A percentile compares a stretch with the other conserved stretches of the same genome.
phyloP scores from a whole-genome alignment of 2,113 vertebrate species.

The Ailurus styani region DNA sequence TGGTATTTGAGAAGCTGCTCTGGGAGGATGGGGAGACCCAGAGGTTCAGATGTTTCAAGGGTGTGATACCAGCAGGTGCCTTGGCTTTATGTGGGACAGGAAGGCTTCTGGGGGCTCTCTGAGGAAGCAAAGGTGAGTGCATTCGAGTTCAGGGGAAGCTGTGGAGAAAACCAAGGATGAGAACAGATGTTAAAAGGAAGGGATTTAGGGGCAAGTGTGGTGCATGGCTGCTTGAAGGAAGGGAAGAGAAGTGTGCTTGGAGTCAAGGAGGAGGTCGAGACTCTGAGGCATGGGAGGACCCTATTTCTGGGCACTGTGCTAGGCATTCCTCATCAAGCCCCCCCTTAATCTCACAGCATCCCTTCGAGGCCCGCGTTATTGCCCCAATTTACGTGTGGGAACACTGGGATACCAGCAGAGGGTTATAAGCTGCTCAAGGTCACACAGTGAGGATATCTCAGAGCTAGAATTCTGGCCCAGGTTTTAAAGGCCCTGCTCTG shows the following conservation, averaged over 20 bases:
- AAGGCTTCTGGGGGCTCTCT: neutral
- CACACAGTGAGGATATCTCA: neutral
- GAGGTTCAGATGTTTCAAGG: neutral
- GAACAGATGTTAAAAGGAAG: neutral
- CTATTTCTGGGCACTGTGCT: neutral
- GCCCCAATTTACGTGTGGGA: neutral
- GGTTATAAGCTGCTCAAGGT: neutral
- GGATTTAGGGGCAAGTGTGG: neutral
- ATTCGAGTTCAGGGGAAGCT: neutral
- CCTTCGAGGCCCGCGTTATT: rapidly evolving
- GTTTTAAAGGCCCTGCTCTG: neutral
- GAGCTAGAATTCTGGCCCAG: neutral
- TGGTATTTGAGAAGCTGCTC: neutral
- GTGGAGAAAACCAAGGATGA: neutral
- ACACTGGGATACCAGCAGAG: neutral
- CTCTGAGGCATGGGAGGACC: neutral
- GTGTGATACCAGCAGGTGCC: neutral
- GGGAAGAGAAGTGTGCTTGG: neutral
- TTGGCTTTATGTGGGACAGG: neutral
- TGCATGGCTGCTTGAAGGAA: neutral
- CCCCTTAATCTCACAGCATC: neutral
- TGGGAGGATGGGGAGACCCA: neutral
- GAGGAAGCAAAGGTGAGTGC: neutral
- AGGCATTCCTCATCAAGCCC: too few relatives aligned
- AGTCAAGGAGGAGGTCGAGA: neutral